Base-by-base conservation (phyloP, 2,113 vertebrate genomes). In the Chrysemys picta region DNA sequence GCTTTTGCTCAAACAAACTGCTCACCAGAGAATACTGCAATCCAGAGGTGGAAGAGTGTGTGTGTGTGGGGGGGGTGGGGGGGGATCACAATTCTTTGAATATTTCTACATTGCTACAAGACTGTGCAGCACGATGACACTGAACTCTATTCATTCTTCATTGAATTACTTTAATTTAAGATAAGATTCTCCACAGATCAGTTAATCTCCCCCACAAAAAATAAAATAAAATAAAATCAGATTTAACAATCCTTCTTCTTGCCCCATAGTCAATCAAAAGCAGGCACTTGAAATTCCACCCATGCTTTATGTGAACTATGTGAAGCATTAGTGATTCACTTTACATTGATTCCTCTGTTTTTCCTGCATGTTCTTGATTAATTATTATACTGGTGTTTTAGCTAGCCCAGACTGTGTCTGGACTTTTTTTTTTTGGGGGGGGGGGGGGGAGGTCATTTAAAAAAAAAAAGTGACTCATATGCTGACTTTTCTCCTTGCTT, bases 71-170 rank as follows among this genome's bases (percentile, higher is more conserved):
- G 95, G 29, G 9, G 6, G n/a, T n/a, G n/a, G 8, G 3, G 11
- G 6, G 8, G 12, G 49, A 31, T 49, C 13, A 56, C 25, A 57
- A 82, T 93, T 93, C 88, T 87, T 93, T 52, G 82, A 91, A 94
- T 89, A 96, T 80, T 91, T 95, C 84, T 92, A 38, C 45, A 52
- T 69, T 16, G 1, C 65, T 96, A 85, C 81, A 93, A 94, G 88
- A 84, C 83, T 62, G 72, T 96, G 88, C 75, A 90, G 29, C 79
- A 85, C 45, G n/a, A 22, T 19, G 56, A 42, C 6, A 82, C 12
- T 0, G 0, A 92, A 85, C 2, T 1, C 52, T 82, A 56, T 78
- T 92, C 59, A 4, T 93, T 94, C 87, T 91, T 94, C 78, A 3
- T 2, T 90, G 91, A 87, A 54, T 35, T 47, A 56, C 89, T 54